Evolutionary conservation across 1,140 invertebrate genomes (phyloP), one percentile per base, ranked within the genome.

Genomic region (Babylonia areolata): DNA sequence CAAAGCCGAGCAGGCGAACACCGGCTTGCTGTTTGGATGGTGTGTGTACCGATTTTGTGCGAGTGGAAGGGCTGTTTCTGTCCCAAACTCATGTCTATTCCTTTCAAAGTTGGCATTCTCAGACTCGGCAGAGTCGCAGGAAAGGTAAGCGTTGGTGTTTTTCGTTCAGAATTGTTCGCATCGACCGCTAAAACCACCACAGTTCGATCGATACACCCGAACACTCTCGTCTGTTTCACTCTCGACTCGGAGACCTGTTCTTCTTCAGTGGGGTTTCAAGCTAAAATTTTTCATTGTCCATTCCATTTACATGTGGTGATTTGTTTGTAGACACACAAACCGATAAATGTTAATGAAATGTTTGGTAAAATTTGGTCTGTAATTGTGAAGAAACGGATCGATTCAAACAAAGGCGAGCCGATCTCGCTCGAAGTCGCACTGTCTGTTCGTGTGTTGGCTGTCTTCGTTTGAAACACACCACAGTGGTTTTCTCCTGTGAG

Each of bases 111-210:
- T 2, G 75, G 75, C 37, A 77, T 77, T 42, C 75, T 77, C 40
- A 39, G 75, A 77, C 75, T 77, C 75, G 75, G 75, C 37, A 77
- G 75, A 77, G 75, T 77, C 75, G 75, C 75, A 77, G 75, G 75
- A 28, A 77, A 77, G 75, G 75, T 77, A 28, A 77, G 75, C 40
- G 75, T 5, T 37, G 15, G 15, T 37, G 28, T 35, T 40, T 77
- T 37, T 77, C 6, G 37, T 77, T 37, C 35, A 42, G 40, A 42
- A 39, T 77, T 15, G 40, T 77, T 37, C 35, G 28, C 33, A 39
- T 77, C 23, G 35, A 77, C 33, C 37, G 33, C 28, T 5, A 40
- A 40, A 77, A 37, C 35, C 3, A 35, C 20, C 35, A 35, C 33
- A 6, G 35, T 77, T 77, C 75, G 75, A 77, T 77, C 75, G 75